Conservation (phyloP, 2,888 invertebrate genomes). For the Sarcophaga rosellei region DNA sequence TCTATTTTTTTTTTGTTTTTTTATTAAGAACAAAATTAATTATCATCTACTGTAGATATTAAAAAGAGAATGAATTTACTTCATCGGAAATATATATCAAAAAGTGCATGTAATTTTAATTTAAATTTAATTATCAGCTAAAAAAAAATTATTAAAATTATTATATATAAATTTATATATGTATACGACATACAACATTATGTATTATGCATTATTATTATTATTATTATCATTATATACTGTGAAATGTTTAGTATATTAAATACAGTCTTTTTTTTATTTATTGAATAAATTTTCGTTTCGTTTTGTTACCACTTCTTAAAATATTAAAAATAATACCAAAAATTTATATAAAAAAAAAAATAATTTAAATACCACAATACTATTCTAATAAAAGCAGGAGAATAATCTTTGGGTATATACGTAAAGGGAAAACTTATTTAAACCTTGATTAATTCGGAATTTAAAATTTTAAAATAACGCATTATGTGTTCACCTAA, state of each 20-base stretch:
- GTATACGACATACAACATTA: conserved; percentile 14
- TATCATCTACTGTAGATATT: neutral
- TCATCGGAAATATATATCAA: conserved; percentile 24
- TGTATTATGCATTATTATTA: neutral
- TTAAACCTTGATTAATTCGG: conserved; percentile 49
- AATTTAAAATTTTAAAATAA: conserved; percentile 77
- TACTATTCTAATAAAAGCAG: neutral
- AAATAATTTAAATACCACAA: neutral
- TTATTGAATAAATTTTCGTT: neutral
- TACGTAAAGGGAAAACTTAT: conserved; percentile 28
- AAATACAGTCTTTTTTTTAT: conserved; percentile 60
- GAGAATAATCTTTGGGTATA: conserved; percentile 1
- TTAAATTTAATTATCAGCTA: conserved; percentile 30
- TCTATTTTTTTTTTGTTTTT: neutral
- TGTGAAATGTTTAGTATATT: conserved; percentile 25
- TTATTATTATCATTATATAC: neutral
- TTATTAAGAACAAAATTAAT: conserved; percentile 55
- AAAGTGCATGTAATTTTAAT: conserved; percentile 34
- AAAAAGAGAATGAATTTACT: neutral
- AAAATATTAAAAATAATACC: conserved; percentile 18
- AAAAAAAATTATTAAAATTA: conserved; percentile 26
- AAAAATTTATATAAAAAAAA: conserved; percentile 21
- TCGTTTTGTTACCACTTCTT: neutral
- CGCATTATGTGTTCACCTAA: conserved; percentile 78
- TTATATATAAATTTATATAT: conserved; percentile 53